phyloP scores from a whole-genome alignment of 2,797 vertebrate species.

The Distichodus sexfasciatus region DNA sequence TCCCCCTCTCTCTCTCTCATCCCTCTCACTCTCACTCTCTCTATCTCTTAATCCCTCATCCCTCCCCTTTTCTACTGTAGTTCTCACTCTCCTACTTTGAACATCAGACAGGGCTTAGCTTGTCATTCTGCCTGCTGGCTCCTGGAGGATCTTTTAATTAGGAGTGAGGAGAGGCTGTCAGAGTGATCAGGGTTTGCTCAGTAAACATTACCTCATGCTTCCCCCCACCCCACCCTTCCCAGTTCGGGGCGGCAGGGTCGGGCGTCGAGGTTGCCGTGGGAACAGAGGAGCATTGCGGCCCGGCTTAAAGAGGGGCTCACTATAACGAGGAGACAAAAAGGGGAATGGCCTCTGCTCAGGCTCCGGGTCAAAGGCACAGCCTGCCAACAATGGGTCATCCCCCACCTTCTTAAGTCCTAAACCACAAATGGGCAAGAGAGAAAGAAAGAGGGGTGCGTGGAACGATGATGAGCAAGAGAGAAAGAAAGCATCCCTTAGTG shows the following conservation, averaged over 20 bases:
- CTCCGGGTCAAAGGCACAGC: slow-evolving; percentile 64
- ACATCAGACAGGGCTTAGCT: slow-evolving; percentile 42
- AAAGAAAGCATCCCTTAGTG: slow-evolving; percentile 11
- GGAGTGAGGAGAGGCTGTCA: slow-evolving; percentile 46
- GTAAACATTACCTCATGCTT: slow-evolving; percentile 58
- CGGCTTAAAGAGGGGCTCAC: slow-evolving; percentile 66
- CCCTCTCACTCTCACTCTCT: slow-evolving; percentile 9
- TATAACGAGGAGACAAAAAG: slow-evolving; percentile 79
- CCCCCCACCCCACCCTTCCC: no score
- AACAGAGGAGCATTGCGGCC: slow-evolving; percentile 58
- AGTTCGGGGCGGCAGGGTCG: slow-evolving; percentile 28
- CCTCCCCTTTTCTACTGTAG: slow-evolving; percentile 48
- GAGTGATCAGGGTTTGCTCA: slow-evolving; percentile 45
- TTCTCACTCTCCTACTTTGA: slow-evolving; percentile 44
- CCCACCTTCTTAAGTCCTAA: slow-evolving; percentile 69
- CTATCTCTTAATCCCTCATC: slow-evolving; percentile 34
- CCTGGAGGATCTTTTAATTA: slow-evolving; percentile 55
- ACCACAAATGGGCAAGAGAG: slow-evolving; percentile 69
- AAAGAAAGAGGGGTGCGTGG: no score
- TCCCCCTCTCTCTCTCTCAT: not conserved
- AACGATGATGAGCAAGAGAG: slow-evolving; percentile 63
- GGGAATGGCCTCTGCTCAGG: slow-evolving; percentile 57
- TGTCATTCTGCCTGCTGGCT: slow-evolving; percentile 46
- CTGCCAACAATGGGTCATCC: slow-evolving; percentile 70
- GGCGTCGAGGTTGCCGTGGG: slow-evolving; percentile 66